Conservation (phyloP, 2,888 invertebrate species). For the Coelopa pilipes region DNA sequence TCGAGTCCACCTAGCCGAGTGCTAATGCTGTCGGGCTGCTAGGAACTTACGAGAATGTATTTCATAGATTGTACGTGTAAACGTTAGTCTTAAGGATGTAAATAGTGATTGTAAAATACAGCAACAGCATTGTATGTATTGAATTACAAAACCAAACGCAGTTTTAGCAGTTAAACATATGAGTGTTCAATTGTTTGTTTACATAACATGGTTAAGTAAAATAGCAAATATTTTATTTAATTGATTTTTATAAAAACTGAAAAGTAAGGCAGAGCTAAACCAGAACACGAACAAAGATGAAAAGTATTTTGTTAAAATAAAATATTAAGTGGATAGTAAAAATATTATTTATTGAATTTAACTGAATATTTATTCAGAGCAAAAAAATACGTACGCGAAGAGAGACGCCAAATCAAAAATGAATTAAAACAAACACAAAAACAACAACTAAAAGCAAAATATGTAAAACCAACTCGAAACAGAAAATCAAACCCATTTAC, state of each 20-base stretch:
- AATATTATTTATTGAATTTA: constrained; percentile 5
- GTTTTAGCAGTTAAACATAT: constrained; percentile 1
- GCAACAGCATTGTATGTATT: constrained; percentile 13
- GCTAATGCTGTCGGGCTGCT: not conserved
- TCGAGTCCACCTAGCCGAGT: too few relatives aligned
- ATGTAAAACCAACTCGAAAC: constrained; percentile 25
- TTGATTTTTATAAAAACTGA: constrained; percentile 25
- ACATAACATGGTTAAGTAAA: constrained; percentile 18
- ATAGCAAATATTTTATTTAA: constrained; percentile 28
- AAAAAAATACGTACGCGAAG: constrained; percentile 12
- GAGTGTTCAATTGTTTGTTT: constrained; percentile 31
- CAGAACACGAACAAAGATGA: not conserved
- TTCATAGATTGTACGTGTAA: not conserved
- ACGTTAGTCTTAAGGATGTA: not conserved
- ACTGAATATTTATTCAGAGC: constrained; percentile 1
- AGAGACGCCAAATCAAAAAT: constrained; percentile 10
- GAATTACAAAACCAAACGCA: not conserved
- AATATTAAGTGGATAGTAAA: not conserved
- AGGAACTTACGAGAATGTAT: not conserved
- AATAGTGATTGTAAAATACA: constrained; percentile 27
- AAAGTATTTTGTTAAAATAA: constrained; percentile 23
- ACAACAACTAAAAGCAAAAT: constrained; percentile 33
- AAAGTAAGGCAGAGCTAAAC: not conserved
- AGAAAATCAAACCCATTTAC: constrained; percentile 35
- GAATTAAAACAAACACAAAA: not conserved